Percentiles rank a stretch among this genome's conserved stretches.
Evolutionary conservation across 2,888 invertebrate species (phyloP).

Genomic region (Agrypnus murinus): DNA sequence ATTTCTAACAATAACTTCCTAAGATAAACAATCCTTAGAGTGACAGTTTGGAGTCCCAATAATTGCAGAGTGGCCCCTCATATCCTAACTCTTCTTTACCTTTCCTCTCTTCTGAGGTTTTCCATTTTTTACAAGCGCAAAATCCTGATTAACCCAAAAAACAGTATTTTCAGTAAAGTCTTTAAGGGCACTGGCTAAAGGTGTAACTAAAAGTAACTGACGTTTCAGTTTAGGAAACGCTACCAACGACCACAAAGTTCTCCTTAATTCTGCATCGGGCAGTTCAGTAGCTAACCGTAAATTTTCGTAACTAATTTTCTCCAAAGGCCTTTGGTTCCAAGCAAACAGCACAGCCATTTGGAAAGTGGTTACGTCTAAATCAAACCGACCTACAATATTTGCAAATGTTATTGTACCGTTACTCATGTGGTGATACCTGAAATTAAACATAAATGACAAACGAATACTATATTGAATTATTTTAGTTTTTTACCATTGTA

Average conservation of each 20-base stretch:
- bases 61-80: no score
- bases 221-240: slow-evolving; percentile 97
- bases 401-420: slow-evolving; percentile 98
- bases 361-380: slow-evolving; percentile 98
- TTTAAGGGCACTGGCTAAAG: slow-evolving; percentile 89
- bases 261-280: slow-evolving; percentile 94
- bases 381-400: slow-evolving; percentile 94
- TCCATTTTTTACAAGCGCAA: slow-evolving; percentile 94
- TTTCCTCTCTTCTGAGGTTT: slow-evolving; percentile 96
- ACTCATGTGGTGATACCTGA: slow-evolving; percentile 95
- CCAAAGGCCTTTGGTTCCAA: slow-evolving; percentile 97
- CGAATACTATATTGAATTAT: background rate
- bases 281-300: slow-evolving; percentile 96
- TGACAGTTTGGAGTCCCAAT: no score
- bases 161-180: slow-evolving; percentile 94
- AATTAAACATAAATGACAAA: slow-evolving; percentile 54
- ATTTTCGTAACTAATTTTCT: slow-evolving; percentile 97
- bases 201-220: slow-evolving; percentile 90
- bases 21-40: no score
- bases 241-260: slow-evolving; percentile 96
- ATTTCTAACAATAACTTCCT: no score
- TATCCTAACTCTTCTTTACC: no score
- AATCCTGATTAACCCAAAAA: slow-evolving; percentile 98
- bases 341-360: slow-evolving; percentile 99
- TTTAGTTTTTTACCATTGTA: slow-evolving; percentile 85